Conservation (phyloP, 2,113 vertebrate genomes). For the Sterrhoptilus dennistouni region DNA sequence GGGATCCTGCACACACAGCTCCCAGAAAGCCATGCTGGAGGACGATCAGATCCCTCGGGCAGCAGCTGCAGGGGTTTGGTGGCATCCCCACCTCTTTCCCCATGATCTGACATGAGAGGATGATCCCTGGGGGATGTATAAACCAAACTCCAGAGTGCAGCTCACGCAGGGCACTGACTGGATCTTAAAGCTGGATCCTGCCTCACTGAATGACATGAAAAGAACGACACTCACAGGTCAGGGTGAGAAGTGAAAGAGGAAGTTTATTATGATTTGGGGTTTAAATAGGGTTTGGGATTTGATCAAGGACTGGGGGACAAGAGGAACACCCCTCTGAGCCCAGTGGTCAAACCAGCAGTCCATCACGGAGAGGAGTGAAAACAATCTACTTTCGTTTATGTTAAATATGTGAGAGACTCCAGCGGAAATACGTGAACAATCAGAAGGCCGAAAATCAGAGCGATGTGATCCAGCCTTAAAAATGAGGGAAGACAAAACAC, state of each 20-base stretch:
- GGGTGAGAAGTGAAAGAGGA: too few relatives aligned
- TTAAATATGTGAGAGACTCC: too few relatives aligned
- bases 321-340: too few relatives aligned
- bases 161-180: fast-evolving
- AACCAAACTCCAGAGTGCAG: fast-evolving
- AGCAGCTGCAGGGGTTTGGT: neutral
- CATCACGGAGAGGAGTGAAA: too few relatives aligned
- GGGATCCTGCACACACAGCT: neutral
- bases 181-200: fast-evolving
- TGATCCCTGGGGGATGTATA: fast-evolving
- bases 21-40: fast-evolving
- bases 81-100: neutral
- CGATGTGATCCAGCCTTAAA: neutral
- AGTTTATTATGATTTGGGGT: too few relatives aligned
- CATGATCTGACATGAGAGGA: fast-evolving
- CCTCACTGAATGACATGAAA: neutral
- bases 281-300: too few relatives aligned
- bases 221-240: too few relatives aligned
- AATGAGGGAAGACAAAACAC: fast-evolving
- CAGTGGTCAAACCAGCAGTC: too few relatives aligned
- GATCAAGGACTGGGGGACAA: too few relatives aligned
- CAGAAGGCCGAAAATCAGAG: too few relatives aligned
- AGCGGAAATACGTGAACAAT: too few relatives aligned
- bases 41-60: fast-evolving
- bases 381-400: too few relatives aligned